Percentiles rank a stretch among this genome's conserved stretches.
Conservation (phyloP, 2,113 vertebrate genomes). For the Pampusana beccarii region DNA sequence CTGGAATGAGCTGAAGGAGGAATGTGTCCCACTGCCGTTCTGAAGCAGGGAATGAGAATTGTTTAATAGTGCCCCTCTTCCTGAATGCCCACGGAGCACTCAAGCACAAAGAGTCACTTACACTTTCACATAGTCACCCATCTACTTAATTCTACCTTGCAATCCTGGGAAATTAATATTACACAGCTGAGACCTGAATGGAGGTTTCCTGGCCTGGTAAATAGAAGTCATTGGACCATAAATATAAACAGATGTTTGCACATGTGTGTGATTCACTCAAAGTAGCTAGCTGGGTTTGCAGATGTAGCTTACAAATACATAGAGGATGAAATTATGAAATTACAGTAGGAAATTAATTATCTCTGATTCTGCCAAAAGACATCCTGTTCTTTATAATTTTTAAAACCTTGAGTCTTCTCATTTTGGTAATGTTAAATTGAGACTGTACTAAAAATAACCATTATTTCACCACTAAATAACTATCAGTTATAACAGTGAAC, state of each 20-base stretch:
- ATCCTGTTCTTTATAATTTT: not conserved
- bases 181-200: not conserved
- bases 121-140: not conserved
- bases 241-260: conserved; percentile 17
- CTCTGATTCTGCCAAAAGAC: not conserved
- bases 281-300: not conserved
- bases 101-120: not conserved
- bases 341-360: not conserved
- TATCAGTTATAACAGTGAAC: not conserved
- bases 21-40: not conserved
- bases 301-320: not conserved
- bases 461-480: not conserved
- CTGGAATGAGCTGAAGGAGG: not conserved
- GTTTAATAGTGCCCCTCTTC: not conserved
- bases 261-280: not conserved
- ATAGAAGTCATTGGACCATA: not conserved
- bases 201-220: not conserved
- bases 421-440: not conserved
- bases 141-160: not conserved
- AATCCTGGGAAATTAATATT: not conserved
- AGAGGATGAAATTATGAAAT: not conserved
- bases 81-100: not conserved
- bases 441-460: not conserved
- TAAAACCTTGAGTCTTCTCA: not conserved
- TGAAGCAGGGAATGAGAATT: not conserved